These are phyloP conservation scores for Coenonympha glycerion DNA, from an alignment of 2,888 invertebrate genomes.

Conservation along the genomic window DNA sequence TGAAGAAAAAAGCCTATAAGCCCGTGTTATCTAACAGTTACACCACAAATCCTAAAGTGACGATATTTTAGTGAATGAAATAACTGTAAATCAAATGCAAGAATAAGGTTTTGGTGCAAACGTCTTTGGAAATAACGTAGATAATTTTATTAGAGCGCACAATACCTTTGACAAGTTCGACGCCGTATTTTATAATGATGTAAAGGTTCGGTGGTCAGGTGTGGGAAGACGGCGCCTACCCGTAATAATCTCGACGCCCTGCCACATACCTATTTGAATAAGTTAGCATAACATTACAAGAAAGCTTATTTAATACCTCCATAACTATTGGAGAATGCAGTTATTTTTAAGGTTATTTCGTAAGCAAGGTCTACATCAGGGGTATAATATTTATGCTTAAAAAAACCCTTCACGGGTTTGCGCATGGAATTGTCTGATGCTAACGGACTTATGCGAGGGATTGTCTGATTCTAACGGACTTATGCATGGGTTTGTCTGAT, in stretches of 20 bases:
- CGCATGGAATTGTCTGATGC: no score
- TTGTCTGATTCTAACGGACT: no score
- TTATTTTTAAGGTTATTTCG: no score
- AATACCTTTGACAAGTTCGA: conserved; percentile 9
- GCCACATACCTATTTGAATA: conserved; percentile 26
- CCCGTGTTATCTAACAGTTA: no score
- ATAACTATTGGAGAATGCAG: background rate
- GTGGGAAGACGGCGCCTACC: conserved; percentile 25
- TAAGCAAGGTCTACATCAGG: no score
- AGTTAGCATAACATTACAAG: conserved; percentile 35
- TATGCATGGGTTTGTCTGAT: no score
- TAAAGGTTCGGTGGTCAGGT: conserved; percentile 14
- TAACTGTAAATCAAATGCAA: conserved; percentile 2
- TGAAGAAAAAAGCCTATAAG: no score
- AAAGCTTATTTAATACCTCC: background rate
- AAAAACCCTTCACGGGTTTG: no score
- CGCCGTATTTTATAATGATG: conserved; percentile 10
- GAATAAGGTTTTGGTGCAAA: conserved; percentile 7
- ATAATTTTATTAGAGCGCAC: conserved; percentile 12
- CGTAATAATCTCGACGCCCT: conserved; percentile 20
- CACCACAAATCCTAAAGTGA: no score
- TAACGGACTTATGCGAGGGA: no score
- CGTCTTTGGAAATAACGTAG: conserved; percentile 13
- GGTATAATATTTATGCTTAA: no score
- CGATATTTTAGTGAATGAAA: background rate